phyloP scores from a whole-genome alignment of 2,888 invertebrate genomes.

The Rotaria magnacalcarata region DNA sequence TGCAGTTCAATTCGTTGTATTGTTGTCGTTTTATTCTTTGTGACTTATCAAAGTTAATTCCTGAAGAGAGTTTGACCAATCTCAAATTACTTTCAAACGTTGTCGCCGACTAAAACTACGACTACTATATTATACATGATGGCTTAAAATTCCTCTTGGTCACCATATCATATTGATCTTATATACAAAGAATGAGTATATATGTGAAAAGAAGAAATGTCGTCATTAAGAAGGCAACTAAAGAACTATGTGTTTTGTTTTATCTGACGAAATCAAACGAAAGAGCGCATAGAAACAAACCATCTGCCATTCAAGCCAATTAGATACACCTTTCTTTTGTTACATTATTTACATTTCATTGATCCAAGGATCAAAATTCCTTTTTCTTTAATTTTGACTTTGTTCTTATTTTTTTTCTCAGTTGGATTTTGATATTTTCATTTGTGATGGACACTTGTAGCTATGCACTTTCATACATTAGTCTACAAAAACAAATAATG shows the following conservation, averaged over 20 bases:
- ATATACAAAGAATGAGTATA: neutral
- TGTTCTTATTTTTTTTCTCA: neutral
- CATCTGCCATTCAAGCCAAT: constrained; percentile 35
- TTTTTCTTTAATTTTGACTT: neutral
- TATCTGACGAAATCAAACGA: constrained; percentile 36
- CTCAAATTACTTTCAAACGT: constrained; percentile 4
- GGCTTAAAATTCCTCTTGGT: constrained; percentile 36
- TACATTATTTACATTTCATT: constrained; percentile 38
- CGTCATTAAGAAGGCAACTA: constrained; percentile 38
- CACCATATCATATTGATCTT: constrained; percentile 32
- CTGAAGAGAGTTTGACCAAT: constrained; percentile 37
- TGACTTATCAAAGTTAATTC: constrained; percentile 38
- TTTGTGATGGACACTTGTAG: constrained; percentile 12
- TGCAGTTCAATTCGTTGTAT: constrained; percentile 2
- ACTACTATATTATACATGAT: neutral
- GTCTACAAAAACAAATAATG: constrained; percentile 36
- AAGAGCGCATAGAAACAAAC: constrained; percentile 3
- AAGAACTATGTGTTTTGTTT: constrained; percentile 19
- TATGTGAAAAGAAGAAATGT: constrained; percentile 33
- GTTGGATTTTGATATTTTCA: constrained; percentile 34
- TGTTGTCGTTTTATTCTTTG: constrained; percentile 16
- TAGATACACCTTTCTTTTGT: constrained; percentile 38
- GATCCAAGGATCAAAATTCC: constrained; percentile 32
- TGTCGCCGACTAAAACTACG: neutral
- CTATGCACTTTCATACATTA: constrained; percentile 35